Evolutionary conservation across 1,140 invertebrate genomes (phyloP).

Genomic region (Drosophila pseudoobscura): DNA sequence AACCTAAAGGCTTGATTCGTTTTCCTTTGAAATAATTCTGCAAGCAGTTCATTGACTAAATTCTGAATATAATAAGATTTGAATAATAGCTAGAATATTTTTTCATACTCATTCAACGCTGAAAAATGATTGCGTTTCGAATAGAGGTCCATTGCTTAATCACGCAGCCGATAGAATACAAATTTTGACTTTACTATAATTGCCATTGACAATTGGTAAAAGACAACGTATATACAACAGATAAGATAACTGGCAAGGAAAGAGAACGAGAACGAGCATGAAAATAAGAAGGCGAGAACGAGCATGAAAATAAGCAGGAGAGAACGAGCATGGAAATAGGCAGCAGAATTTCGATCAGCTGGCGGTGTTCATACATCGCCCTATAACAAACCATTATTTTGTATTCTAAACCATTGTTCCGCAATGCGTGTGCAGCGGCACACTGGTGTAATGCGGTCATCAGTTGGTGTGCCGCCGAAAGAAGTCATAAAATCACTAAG

Average conservation of each 20-base stretch:
- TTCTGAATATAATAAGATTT: too few species aligned
- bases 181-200: neutral
- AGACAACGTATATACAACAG: conserved; percentile 7
- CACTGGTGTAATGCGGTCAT: too few species aligned
- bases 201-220: conserved; percentile 3
- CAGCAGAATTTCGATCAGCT: neutral
- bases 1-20: too few species aligned
- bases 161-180: too few species aligned
- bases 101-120: neutral
- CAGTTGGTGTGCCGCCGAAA: too few species aligned
- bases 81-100: too few species aligned
- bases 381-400: neutral
- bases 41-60: too few species aligned
- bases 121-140: neutral
- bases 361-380: neutral
- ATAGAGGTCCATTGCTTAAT: too few species aligned
- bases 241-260: conserved; percentile 10
- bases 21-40: too few species aligned
- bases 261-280: neutral
- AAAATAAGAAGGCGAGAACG: neutral
- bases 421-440: too few species aligned
- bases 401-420: neutral
- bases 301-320: neutral
- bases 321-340: neutral
- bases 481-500: too few species aligned